Percentiles rank a stretch among this genome's conserved stretches.
Conservation (phyloP, 2,888 invertebrate species). For the Eutolmus rufibarbis region DNA sequence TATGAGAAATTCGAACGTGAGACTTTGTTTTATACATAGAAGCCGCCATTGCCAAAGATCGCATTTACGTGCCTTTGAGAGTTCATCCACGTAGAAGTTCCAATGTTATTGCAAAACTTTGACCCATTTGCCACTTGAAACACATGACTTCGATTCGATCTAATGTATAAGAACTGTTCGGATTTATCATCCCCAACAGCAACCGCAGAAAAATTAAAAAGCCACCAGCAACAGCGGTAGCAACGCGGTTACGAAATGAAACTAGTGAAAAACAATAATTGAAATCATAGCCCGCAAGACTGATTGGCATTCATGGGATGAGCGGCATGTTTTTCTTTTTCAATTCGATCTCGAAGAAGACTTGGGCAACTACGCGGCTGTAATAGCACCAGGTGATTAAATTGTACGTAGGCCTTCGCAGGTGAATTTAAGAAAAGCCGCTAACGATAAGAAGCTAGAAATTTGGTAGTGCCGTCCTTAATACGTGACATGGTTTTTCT, state of each 20-base stretch:
- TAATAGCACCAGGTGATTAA: not conserved
- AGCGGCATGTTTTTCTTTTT: not conserved
- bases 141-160: not conserved
- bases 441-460: not conserved
- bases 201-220: not conserved
- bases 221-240: not conserved
- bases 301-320: slow-evolving; percentile 27
- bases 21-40: not conserved
- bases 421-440: not conserved
- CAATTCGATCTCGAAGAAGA: slow-evolving; percentile 2
- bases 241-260: not conserved
- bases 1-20: not conserved
- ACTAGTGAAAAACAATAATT: not conserved
- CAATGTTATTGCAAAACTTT: slow-evolving; percentile 28
- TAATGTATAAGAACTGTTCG: not conserved
- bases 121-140: slow-evolving; percentile 12
- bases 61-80: not conserved
- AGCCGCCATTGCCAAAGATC: slow-evolving; percentile 11
- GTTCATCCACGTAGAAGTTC: slow-evolving; percentile 20
- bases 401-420: not conserved
- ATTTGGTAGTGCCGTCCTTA: not conserved
- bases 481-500: not conserved
- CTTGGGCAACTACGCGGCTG: not conserved
- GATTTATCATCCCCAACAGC: not conserved
- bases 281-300: not conserved